These are phyloP conservation scores for Chiloscyllium plagiosum DNA, from an alignment of 2,113 vertebrate genomes.

Conservation along the genomic window DNA sequence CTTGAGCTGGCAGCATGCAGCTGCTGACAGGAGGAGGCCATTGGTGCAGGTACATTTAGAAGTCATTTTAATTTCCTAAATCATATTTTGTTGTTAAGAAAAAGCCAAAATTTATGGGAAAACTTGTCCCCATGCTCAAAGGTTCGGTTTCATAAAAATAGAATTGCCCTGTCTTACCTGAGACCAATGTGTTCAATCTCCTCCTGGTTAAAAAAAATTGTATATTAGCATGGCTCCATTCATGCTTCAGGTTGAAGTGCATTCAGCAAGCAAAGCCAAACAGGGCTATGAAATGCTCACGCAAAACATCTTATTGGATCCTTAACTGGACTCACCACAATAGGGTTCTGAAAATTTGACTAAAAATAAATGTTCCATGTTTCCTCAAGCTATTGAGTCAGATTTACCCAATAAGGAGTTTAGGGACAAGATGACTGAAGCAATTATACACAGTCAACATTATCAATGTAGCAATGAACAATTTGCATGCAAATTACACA, in stretches of 20 bases:
- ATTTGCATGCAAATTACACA: slow-evolving; percentile 27
- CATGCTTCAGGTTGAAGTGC: slow-evolving; percentile 12
- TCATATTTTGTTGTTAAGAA: not conserved
- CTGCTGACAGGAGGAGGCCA: slow-evolving; percentile 9
- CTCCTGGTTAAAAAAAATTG: not conserved
- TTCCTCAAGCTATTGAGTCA: not conserved
- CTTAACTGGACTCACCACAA: slow-evolving; percentile 18
- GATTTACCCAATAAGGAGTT: slow-evolving; percentile 34
- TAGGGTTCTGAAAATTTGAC: not conserved
- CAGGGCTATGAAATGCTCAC: not conserved
- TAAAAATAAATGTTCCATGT: not conserved
- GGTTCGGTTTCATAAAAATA: slow-evolving; percentile 8
- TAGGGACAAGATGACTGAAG: slow-evolving; percentile 30
- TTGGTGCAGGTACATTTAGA: not conserved
- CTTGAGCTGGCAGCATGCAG: not conserved
- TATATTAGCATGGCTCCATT: slow-evolving; percentile 13
- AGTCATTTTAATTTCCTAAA: not conserved
- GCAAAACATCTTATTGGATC: slow-evolving; percentile 20
- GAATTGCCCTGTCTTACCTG: slow-evolving; percentile 21
- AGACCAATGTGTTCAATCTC: slow-evolving; percentile 36
- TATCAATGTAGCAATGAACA: slow-evolving; percentile 7
- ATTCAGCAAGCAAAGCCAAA: slow-evolving; percentile 24
- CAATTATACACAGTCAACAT: not conserved
- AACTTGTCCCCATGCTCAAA: slow-evolving; percentile 15
- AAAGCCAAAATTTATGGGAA: slow-evolving; percentile 1